A percentile compares a stretch with the other conserved stretches of the same genome.
These are phyloP conservation scores for Agrotis clavis DNA, from an alignment of 2,888 invertebrate species.

Conservation along the genomic window DNA sequence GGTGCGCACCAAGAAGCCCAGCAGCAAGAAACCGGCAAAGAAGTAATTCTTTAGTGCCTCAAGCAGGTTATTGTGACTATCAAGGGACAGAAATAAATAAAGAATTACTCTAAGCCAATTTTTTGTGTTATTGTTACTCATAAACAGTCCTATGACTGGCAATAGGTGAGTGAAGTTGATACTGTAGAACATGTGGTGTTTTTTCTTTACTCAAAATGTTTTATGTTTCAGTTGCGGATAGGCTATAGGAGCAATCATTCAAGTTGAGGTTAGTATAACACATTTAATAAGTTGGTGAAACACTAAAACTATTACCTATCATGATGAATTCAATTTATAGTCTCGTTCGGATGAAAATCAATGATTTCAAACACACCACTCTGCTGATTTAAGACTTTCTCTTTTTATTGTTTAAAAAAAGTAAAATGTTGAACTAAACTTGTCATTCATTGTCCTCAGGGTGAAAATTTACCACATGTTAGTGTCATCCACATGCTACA, in stretches of 20 bases:
- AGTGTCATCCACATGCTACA: neutral
- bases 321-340: conserved; percentile 81
- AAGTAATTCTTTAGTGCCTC: conserved; percentile 90
- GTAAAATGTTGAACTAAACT: neutral
- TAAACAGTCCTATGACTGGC: conserved; percentile 70
- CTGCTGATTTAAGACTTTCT: conserved; percentile 53
- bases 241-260: conserved; percentile 16
- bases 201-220: conserved; percentile 86
- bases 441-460: conserved; percentile 24
- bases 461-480: neutral
- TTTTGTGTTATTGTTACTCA: conserved; percentile 77
- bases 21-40: conserved; percentile 90
- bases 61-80: conserved; percentile 77
- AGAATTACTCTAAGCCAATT: conserved; percentile 87
- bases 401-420: neutral
- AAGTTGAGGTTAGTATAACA: conserved; percentile 57
- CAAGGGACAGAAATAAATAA: conserved; percentile 85
- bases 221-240: conserved; percentile 80
- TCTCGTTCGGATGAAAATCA: conserved; percentile 86
- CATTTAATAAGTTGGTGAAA: neutral
- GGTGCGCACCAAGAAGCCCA: conserved; percentile 85
- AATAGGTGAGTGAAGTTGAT: conserved; percentile 83
- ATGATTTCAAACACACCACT: conserved; percentile 82
- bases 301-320: neutral
- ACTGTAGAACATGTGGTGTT: conserved; percentile 77